A percentile compares a stretch with the other conserved stretches of the same genome.
phyloP scores from a whole-genome alignment of 2,888 invertebrate species.

The Empis livida region DNA sequence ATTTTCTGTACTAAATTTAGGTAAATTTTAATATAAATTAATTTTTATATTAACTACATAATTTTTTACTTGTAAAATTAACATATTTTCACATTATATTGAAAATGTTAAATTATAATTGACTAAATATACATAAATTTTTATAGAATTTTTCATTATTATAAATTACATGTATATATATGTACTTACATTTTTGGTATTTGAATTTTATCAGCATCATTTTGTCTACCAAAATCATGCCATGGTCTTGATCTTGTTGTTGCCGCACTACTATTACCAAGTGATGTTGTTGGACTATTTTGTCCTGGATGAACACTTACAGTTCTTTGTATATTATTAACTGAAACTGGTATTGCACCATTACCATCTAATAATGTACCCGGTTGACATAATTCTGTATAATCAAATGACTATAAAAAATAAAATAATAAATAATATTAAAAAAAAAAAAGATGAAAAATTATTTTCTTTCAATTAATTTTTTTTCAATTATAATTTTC shows the following conservation, averaged over 20 bases:
- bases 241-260: constrained; percentile 70
- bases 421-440: constrained; percentile 2
- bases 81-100: no score
- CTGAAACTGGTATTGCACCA: constrained; percentile 40
- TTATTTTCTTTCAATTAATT: no score
- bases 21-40: no score
- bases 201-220: constrained; percentile 91
- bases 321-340: constrained; percentile 40
- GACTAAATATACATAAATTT: no score
- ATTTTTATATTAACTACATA: no score
- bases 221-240: constrained; percentile 90
- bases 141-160: no score
- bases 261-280: constrained; percentile 42
- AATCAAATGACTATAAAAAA: constrained; percentile 69
- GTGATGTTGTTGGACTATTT: constrained; percentile 36
- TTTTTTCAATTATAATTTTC: no score
- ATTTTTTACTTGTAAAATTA: no score
- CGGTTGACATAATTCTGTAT: constrained; percentile 76
- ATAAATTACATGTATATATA: no score
- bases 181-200: constrained; percentile 92
- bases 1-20: no score
- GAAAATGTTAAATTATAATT: no score
- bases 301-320: constrained; percentile 38
- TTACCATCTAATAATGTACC: constrained; percentile 40
- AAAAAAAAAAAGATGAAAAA: background rate